phyloP scores from a whole-genome alignment of 2,888 invertebrate genomes.

The Thymelicus acteon region DNA sequence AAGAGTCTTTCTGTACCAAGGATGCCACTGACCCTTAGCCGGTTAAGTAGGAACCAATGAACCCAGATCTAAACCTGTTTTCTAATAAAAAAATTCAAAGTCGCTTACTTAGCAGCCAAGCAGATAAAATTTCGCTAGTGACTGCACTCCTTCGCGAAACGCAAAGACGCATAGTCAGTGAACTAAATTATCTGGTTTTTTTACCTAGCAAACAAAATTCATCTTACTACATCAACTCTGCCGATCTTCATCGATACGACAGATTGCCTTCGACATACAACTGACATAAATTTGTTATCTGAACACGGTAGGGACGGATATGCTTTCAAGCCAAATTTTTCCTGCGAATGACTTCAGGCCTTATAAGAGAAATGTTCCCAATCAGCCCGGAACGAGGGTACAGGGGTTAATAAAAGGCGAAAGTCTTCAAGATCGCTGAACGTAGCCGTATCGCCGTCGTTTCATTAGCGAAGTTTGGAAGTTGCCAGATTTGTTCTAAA shows the following conservation, averaged over 20 bases:
- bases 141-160: no score
- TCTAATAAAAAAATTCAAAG: no score
- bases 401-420: conserved; percentile 35
- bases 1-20: no score
- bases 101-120: no score
- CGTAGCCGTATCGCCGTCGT: conserved; percentile 22
- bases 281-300: conserved; percentile 21
- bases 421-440: conserved; percentile 25
- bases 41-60: no score
- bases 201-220: not conserved
- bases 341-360: conserved; percentile 34
- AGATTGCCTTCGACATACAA: not conserved
- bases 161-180: no score
- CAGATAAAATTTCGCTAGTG: no score
- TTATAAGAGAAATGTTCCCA: conserved; percentile 37
- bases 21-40: no score
- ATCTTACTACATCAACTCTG: not conserved
- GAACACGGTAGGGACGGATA: conserved; percentile 17
- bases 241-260: not conserved
- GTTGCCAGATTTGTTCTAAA: conserved; percentile 15
- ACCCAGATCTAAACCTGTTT: no score
- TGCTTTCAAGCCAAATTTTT: conserved; percentile 34
- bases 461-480: conserved; percentile 11
- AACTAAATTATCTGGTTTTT: no score
- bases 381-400: conserved; percentile 35